Percentiles rank a stretch among this genome's conserved stretches.
Evolutionary conservation across 2,113 vertebrate genomes (phyloP).

Genomic region (Aleadryas rufinucha): DNA sequence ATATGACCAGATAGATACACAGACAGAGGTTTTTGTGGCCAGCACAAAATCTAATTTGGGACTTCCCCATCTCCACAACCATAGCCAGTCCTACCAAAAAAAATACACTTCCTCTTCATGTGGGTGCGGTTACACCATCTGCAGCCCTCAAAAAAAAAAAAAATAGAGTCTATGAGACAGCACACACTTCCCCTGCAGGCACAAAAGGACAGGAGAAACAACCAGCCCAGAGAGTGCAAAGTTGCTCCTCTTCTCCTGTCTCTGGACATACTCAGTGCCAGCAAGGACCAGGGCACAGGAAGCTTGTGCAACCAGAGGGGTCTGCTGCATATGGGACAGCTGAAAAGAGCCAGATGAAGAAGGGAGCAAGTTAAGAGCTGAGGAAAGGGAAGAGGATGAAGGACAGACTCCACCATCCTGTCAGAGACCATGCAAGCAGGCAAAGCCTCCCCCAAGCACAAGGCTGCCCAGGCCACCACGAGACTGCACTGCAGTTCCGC

Average conservation of each 20-base stretch:
- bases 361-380: accelerated
- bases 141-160: not conserved
- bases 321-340: not conserved
- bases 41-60: not conserved
- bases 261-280: not conserved
- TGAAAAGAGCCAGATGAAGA: not conserved
- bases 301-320: too few relatives aligned
- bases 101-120: not conserved
- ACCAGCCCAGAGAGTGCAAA: not conserved
- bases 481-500: not conserved
- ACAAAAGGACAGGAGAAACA: not conserved
- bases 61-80: not conserved
- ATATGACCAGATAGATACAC: not conserved
- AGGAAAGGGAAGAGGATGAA: not conserved
- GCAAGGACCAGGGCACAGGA: not conserved
- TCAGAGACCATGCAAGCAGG: not conserved
- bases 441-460: not conserved
- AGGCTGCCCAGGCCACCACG: accelerated
- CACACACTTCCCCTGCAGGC: not conserved
- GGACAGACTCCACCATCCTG: not conserved
- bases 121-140: not conserved
- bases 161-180: accelerated
- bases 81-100: not conserved
- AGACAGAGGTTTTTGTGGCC: not conserved
- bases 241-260: not conserved